Base-by-base conservation (phyloP, 2,797 vertebrate genomes). In the Diceros bicornis region DNA sequence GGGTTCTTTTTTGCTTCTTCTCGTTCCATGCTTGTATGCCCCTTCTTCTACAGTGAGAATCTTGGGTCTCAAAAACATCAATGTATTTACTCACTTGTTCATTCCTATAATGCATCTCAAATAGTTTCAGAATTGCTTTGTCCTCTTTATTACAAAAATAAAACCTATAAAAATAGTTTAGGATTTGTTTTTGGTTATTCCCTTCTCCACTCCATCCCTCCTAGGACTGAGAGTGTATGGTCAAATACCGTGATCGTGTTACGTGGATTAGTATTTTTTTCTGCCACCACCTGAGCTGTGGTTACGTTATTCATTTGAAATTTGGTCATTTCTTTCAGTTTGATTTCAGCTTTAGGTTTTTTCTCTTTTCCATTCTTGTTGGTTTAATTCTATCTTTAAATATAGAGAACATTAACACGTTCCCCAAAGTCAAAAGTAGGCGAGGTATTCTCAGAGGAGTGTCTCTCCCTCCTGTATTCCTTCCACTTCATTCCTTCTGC, bases 321-420 rank as follows among this genome's bases (percentile, higher is more conserved):
- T 87, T 23, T 74, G 29, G 4, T 86, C 6, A 6, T 75, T 85
- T 81, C 14, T 55, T 94, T 69, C 29, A 72, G 16, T 83, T 94
- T 89, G 37, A 47, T 83, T 82, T 89, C 37, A 59, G 18, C 62
- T 91, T 85, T 37, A 64, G 7, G 2, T 25, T 84, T 89, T 91
- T 52, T 81, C 21, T 59, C 44, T 82, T 82, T 82, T 4, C 6
- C 20, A 29, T 25, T 91, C 62, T 74, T 89, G 12, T 64, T 62
- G 20, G 68, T 89, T 55, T 79, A 64, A 52, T 50, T 93, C 44
- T 50, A 41, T 69, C 71, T 81, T 81, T 82, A 69, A 92, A 86
- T 66, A 41, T 37, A 32, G 86, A 74, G 25, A 79, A 72, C 20
- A 41, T 61, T 90, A 62, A 74, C n/a, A 44, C n/a, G 29, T 74